Evolutionary conservation across 2,113 vertebrate genomes (phyloP).

Genomic region (Pelobates fuscus): DNA sequence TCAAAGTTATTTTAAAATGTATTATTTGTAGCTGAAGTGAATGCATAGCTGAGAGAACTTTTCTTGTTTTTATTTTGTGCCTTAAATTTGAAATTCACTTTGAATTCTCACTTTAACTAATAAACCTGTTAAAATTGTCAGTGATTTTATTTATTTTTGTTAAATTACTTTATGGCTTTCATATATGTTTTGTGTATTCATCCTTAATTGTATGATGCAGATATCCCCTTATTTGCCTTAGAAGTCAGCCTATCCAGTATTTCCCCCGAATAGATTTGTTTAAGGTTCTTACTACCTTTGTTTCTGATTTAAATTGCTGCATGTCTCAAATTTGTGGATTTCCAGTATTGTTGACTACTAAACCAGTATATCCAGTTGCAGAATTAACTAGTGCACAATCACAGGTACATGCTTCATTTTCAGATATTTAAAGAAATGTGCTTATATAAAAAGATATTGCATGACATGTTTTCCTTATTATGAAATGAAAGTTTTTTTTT

Average conservation of each 20-base stretch:
- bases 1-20: too few relatives aligned
- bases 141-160: too few relatives aligned
- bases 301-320: conserved; percentile 68
- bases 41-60: too few relatives aligned
- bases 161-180: too few relatives aligned
- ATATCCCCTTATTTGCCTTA: conserved; percentile 85
- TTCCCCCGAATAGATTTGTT: conserved; percentile 74
- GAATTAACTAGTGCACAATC: conserved; percentile 59
- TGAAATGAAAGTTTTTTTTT: too few relatives aligned
- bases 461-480: too few relatives aligned
- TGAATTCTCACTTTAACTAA: too few relatives aligned
- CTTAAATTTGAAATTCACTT: too few relatives aligned
- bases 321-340: conserved; percentile 80
- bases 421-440: background rate
- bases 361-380: conserved; percentile 68
- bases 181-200: background rate
- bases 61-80: too few relatives aligned
- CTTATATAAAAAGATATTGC: too few relatives aligned
- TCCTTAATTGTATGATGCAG: conserved; percentile 48
- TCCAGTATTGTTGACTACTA: conserved; percentile 72
- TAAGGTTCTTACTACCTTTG: conserved; percentile 71
- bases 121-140: too few relatives aligned
- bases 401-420: conserved; percentile 57
- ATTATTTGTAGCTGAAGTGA: too few relatives aligned
- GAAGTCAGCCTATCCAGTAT: conserved; percentile 80